Evolutionary conservation across 1,140 invertebrate species (phyloP).

Genomic region (Habropoda laboriosa): DNA sequence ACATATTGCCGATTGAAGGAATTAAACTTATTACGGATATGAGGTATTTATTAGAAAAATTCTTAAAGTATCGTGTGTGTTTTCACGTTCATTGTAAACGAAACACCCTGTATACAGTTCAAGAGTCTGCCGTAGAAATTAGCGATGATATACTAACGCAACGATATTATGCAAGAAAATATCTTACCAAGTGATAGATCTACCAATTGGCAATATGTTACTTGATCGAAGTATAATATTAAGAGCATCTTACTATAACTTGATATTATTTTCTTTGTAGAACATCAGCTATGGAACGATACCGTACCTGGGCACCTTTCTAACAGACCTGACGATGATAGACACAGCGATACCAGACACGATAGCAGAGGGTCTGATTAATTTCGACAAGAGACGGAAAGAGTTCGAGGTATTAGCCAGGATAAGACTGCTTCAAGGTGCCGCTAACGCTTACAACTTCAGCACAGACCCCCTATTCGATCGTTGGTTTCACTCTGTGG

Average conservation of each 20-base stretch:
- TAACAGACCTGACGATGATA: constrained; percentile 99
- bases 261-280: constrained; percentile 61
- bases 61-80: no score
- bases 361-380: constrained; percentile 93
- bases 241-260: neutral
- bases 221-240: no score
- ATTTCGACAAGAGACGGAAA: constrained; percentile 98
- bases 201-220: no score
- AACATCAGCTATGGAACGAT: constrained; percentile 96
- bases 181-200: no score
- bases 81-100: no score
- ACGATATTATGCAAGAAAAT: no score
- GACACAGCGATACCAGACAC: constrained; percentile 97
- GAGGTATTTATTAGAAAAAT: no score
- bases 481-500: constrained; percentile 95
- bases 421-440: constrained; percentile 97
- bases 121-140: no score
- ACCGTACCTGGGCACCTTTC: constrained; percentile 98
- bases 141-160: no score
- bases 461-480: constrained; percentile 92
- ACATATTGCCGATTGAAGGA: no score
- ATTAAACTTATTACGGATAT: no score
- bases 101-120: no score
- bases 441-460: constrained; percentile 98
- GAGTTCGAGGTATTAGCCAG: constrained; percentile 99